Conservation (phyloP, 2,113 vertebrate species). For the Nettapus auritus region DNA sequence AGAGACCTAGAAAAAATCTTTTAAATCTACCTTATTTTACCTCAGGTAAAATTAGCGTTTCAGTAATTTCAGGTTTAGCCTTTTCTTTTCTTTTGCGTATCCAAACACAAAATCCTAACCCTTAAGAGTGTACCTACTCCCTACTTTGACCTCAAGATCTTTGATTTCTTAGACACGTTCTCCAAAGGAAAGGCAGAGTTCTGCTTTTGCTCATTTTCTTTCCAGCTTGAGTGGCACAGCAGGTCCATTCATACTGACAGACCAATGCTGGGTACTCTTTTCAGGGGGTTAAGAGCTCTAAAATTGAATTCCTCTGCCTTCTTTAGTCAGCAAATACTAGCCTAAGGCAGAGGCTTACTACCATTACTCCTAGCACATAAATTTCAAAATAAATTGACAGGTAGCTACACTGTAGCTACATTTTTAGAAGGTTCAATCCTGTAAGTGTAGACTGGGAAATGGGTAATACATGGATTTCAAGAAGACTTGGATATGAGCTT, state of each 20-base stretch:
- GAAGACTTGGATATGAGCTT: not conserved
- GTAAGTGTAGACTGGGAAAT: not conserved
- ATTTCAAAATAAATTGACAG: not conserved
- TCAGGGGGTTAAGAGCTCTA: not conserved
- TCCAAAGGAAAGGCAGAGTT: not conserved
- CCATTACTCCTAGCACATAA: not conserved
- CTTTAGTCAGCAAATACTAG: not conserved
- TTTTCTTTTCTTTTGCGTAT: not conserved
- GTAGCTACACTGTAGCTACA: not conserved
- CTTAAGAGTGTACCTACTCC: not conserved
- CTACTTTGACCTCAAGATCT: not conserved
- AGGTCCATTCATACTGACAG: fast-evolving
- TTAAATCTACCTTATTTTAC: not conserved
- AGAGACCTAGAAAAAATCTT: not conserved
- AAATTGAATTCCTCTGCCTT: not conserved
- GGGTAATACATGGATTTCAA: not conserved
- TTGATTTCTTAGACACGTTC: not conserved
- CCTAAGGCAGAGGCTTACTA: not conserved
- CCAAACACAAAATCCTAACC: not conserved
- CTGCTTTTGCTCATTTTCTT: not conserved
- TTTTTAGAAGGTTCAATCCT: not conserved
- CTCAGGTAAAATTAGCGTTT: not conserved
- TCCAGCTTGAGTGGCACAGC: not conserved
- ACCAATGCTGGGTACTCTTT: not conserved
- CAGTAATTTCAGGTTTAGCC: not conserved